Percentiles rank a stretch among this genome's conserved stretches.
Conservation (phyloP, 1,140 invertebrate species). For the Potamilus streckersoni region DNA sequence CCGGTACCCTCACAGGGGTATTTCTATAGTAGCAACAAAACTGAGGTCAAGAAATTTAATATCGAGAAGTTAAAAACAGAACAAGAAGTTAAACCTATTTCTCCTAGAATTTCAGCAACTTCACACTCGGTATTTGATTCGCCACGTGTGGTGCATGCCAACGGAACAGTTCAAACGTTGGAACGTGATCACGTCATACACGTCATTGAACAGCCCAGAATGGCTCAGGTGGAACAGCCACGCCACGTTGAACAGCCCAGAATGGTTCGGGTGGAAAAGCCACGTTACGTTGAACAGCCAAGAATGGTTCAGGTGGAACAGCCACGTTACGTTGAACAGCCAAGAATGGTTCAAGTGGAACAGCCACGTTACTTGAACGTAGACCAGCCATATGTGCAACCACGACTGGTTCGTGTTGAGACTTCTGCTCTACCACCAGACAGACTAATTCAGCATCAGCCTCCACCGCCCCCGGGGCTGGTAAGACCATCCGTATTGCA, state of each 20-base stretch:
- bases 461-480: constrained; percentile 10
- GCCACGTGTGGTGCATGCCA: not conserved
- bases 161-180: not conserved
- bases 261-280: not conserved
- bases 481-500: constrained; percentile 1
- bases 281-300: too few relatives aligned
- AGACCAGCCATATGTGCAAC: constrained; percentile 10
- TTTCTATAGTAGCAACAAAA: constrained; percentile 52
- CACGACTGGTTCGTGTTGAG: not conserved
- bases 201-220: not conserved
- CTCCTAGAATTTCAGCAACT: constrained; percentile 11
- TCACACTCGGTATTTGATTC: not conserved
- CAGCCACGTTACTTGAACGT: too few relatives aligned
- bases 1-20: constrained; percentile 54
- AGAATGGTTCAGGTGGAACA: not conserved
- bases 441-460: not conserved
- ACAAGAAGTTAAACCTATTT: constrained; percentile 14
- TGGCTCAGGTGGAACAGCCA: not conserved
- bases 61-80: constrained; percentile 35
- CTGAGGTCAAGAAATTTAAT: constrained; percentile 54
- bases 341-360: not conserved
- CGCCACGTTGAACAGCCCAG: too few relatives aligned
- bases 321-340: too few relatives aligned
- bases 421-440: not conserved
- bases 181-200: too few relatives aligned